A percentile compares a stretch with the other conserved stretches of the same genome.
These are phyloP conservation scores for Sylvia atricapilla DNA, from an alignment of 2,113 vertebrate species.

Conservation along the genomic window DNA sequence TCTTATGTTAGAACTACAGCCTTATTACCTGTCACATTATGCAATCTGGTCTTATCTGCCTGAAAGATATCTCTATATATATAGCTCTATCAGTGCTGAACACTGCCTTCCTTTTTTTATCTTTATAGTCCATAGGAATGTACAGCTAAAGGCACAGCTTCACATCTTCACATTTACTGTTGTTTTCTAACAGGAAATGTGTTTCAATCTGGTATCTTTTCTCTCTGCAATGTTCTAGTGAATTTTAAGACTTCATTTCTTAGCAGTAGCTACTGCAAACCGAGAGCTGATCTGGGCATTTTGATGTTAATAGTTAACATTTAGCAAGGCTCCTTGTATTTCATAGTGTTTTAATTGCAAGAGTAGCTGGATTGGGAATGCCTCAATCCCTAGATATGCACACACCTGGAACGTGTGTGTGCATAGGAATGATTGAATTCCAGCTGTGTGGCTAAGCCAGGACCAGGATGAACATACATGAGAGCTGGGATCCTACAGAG, in stretches of 20 bases:
- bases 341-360: background rate
- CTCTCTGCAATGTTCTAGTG: background rate
- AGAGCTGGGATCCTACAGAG: background rate
- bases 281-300: background rate
- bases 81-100: background rate
- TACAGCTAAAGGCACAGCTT: background rate
- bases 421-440: background rate
- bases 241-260: background rate
- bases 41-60: background rate
- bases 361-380: background rate
- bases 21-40: background rate
- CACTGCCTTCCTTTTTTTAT: background rate
- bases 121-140: background rate
- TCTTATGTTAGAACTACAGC: background rate
- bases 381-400: background rate
- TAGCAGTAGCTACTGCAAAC: background rate
- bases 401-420: background rate
- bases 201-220: background rate
- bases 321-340: background rate
- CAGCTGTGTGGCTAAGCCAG: background rate
- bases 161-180: background rate
- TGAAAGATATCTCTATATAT: background rate
- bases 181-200: background rate
- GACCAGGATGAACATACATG: background rate
- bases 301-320: background rate